phyloP scores from a whole-genome alignment of 1,140 invertebrate species.

The Hypothenemus hampei region DNA sequence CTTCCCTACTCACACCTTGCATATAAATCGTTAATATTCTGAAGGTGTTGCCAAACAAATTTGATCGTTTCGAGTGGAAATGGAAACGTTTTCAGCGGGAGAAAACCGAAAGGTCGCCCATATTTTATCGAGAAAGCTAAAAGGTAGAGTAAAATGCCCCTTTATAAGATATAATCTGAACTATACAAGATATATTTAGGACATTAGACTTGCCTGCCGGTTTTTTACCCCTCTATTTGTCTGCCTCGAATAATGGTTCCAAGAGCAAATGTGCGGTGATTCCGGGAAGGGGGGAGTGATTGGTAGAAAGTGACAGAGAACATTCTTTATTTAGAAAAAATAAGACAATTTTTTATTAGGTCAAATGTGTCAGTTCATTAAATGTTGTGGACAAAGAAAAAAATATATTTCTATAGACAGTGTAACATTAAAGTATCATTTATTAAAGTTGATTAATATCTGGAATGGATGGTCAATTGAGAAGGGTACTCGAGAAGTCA shows the following conservation, averaged over 20 bases:
- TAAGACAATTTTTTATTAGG: too few species aligned
- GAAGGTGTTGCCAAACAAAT: neutral
- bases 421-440: too few species aligned
- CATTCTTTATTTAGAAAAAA: too few species aligned
- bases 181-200: conserved; percentile 5
- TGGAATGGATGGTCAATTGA: too few species aligned
- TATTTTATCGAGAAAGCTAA: conserved; percentile 11
- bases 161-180: conserved; percentile 9
- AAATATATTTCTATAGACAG: too few species aligned
- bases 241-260: neutral
- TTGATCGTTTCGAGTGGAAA: conserved; percentile 1
- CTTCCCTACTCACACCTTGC: neutral
- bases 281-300: too few species aligned
- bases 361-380: too few species aligned
- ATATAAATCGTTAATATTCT: neutral
- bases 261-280: too few species aligned
- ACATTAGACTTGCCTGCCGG: conserved; percentile 5
- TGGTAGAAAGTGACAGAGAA: too few species aligned
- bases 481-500: too few species aligned
- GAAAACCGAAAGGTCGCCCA: conserved; percentile 3
- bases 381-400: too few species aligned
- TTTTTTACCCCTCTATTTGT: conserved; percentile 1
- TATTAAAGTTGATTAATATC: too few species aligned
- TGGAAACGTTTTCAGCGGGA: conserved; percentile 4
- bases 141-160: conserved; percentile 7